phyloP scores from a whole-genome alignment of 2,113 vertebrate species.

The Dromiciops gliroides region DNA sequence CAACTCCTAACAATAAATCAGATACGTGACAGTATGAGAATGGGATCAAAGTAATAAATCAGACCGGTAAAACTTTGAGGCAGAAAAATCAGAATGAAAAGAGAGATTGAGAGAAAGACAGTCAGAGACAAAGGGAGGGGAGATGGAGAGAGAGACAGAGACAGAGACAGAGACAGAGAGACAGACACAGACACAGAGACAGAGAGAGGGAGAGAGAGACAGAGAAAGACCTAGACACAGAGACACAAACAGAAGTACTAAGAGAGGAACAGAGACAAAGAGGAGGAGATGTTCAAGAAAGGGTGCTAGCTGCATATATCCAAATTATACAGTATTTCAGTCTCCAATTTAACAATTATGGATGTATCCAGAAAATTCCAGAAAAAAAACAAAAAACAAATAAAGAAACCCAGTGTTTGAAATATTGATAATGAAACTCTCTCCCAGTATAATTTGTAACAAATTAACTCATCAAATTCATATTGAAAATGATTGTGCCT shows the following conservation, averaged over 20 bases:
- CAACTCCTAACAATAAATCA: not conserved
- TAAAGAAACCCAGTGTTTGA: not conserved
- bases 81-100: not conserved
- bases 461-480: not conserved
- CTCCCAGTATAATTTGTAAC: not conserved
- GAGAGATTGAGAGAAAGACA: not conserved
- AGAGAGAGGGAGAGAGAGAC: not conserved
- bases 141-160: not conserved
- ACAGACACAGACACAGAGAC: not conserved
- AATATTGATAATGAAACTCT: not conserved
- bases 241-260: not conserved
- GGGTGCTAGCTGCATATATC: not conserved
- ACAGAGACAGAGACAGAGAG: too few relatives aligned
- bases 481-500: not conserved
- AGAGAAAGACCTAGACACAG: too few relatives aligned
- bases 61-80: not conserved
- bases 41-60: not conserved
- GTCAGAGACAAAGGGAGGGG: not conserved
- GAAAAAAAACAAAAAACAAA: not conserved
- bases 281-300: not conserved
- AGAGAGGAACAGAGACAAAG: not conserved
- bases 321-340: not conserved
- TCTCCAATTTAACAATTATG: not conserved
- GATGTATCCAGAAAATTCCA: not conserved
- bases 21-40: not conserved